Evolutionary conservation across 2,797 vertebrate genomes (phyloP), one percentile per base, ranked within the genome.

Genomic region (Melanotaenia parkinsoni): DNA sequence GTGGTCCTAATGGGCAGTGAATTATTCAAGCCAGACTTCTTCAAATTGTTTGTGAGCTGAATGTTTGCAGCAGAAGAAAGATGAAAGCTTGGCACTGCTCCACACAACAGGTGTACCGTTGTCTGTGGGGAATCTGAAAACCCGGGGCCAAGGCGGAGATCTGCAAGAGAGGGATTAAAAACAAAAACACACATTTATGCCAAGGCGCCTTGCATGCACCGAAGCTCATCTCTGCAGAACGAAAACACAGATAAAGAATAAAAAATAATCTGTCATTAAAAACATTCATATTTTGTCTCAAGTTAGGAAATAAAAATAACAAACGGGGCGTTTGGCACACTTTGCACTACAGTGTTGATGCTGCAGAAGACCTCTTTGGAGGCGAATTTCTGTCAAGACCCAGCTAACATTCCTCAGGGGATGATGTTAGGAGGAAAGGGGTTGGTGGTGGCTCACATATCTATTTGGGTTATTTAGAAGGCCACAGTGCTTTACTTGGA

Each of bases 61-160:
- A 28, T 62, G 64, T 76, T 78, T 72, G 67, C 11, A 1, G 69
- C 63, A 69, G 78, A 51, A 67, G 63, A 24, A 9, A 67, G 81
- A 82, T 82, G 70, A 87, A 84, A 80, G 76, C 20, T 65, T 83
- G 86, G 79, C 80, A 66, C 66, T 30, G 63, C 62, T 67, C 82
- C 83, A 81, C 68, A 83, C 79, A 83, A 80, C 88, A 88, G 86
- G 78, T 88, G 82, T 67, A 66, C 61, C 63, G 58, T 64, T 58
- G 61, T 77, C 82, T 70, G 67, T 61, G 56, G 85, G 82, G 81
- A 86, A 71, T 75, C 64, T 74, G 51, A 51, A 74, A 75, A 77
- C 51, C n/a, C 5, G 33, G 67, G n/a, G 79, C 70, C 63, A 24
- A 86, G 79, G 84, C 12, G 38, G 57, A 77, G 76, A 77, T 50